Percentiles rank a stretch among this genome's conserved stretches.
Evolutionary conservation across 2,113 vertebrate species (phyloP).

Genomic region (Zapornia atra): DNA sequence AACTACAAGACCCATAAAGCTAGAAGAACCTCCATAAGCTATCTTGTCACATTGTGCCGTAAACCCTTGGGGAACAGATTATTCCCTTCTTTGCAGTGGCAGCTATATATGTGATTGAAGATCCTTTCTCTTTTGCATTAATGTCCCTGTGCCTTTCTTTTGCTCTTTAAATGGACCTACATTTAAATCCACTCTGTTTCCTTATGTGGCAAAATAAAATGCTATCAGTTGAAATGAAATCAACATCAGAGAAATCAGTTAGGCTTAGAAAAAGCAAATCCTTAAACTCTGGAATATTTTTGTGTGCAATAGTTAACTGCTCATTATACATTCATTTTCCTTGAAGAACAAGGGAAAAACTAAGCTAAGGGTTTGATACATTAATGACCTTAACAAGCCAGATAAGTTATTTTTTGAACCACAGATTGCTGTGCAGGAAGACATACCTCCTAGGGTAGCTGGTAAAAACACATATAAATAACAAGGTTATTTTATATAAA

Average conservation of each 20-base stretch:
- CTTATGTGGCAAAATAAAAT: background rate
- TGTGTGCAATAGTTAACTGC: background rate
- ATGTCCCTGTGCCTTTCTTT: background rate
- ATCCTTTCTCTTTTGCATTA: background rate
- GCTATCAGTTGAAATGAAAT: background rate
- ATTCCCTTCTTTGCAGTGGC: background rate
- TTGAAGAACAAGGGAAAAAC: background rate
- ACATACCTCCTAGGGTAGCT: background rate
- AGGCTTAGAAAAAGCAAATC: background rate
- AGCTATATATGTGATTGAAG: background rate
- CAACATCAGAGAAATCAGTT: background rate
- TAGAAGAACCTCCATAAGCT: background rate
- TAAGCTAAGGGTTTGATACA: background rate
- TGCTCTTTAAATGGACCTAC: background rate
- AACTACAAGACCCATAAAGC: background rate
- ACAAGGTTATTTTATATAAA: background rate
- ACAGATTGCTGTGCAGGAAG: background rate
- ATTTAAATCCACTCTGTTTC: background rate
- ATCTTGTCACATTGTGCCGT: background rate
- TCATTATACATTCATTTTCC: background rate
- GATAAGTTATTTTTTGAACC: background rate
- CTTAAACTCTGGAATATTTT: background rate
- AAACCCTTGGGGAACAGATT: background rate
- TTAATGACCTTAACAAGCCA: background rate
- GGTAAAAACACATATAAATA: background rate